Percentiles rank a stretch among this genome's conserved stretches.
phyloP scores from a whole-genome alignment of 2,888 invertebrate genomes.

The Macaria notata region DNA sequence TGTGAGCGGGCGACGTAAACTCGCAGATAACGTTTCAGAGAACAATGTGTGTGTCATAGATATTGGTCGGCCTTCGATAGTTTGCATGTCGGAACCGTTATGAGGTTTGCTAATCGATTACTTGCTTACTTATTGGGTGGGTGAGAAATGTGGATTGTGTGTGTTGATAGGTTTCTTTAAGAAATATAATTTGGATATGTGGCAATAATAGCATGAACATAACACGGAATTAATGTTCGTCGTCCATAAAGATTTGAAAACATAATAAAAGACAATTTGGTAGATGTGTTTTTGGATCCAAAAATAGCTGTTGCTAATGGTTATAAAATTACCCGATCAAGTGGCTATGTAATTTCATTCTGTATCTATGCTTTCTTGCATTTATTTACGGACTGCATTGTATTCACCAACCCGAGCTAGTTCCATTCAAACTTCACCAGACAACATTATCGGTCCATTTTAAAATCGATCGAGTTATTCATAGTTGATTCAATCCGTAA shows the following conservation, averaged over 20 bases:
- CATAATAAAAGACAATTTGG: too few species aligned
- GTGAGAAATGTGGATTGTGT: constrained; percentile 15
- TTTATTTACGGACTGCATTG: too few species aligned
- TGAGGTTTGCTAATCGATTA: not conserved
- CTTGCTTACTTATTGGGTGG: not conserved
- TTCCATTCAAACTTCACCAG: too few species aligned
- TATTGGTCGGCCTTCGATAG: constrained; percentile 25
- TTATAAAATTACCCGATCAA: too few species aligned
- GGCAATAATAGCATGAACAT: not conserved
- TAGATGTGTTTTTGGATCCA: too few species aligned
- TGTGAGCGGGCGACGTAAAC: constrained; percentile 34
- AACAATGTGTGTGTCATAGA: constrained; percentile 27
- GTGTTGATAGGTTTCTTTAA: not conserved
- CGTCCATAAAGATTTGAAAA: not conserved
- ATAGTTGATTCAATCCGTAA: constrained; percentile 22
- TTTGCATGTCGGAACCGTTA: constrained; percentile 21
- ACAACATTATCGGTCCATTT: too few species aligned
- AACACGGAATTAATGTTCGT: constrained; percentile 8
- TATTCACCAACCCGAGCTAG: too few species aligned
- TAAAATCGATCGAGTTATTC: constrained; percentile 1
- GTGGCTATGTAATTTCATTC: too few species aligned
- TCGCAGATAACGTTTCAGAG: constrained; percentile 26
- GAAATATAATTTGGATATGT: too few species aligned
- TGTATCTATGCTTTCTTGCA: too few species aligned
- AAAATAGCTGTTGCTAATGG: too few species aligned